Conservation (phyloP, 2,888 invertebrate genomes). For the Theretra japonica region DNA sequence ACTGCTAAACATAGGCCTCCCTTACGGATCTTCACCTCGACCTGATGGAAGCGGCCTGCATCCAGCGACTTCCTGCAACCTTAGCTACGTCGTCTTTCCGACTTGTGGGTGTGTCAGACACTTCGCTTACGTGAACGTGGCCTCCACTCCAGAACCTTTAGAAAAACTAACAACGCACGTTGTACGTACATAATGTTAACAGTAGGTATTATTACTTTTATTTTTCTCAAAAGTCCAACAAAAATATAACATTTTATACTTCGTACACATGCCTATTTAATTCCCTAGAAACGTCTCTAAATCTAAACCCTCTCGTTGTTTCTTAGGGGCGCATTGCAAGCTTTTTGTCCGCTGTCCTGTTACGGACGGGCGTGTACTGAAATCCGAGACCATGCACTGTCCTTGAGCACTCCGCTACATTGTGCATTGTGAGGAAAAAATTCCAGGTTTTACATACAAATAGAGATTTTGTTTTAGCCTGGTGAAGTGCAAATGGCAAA, state of each 20-base stretch:
- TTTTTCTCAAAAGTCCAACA: background rate
- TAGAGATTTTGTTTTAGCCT: background rate
- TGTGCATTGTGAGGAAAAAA: background rate
- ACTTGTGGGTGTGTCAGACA: no score
- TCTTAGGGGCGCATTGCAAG: background rate
- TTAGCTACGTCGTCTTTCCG: no score
- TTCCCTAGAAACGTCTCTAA: background rate
- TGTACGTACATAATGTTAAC: no score
- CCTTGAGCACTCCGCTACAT: background rate
- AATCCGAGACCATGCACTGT: slow-evolving; percentile 10
- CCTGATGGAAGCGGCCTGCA: no score
- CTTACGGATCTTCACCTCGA: no score
- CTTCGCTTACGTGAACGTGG: no score
- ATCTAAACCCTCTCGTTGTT: background rate
- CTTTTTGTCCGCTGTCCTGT: slow-evolving; percentile 8
- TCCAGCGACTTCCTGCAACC: no score
- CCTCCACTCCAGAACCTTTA: no score
- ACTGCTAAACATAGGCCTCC: no score
- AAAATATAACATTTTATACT: background rate
- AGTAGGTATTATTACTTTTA: no score
- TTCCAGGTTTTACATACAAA: background rate
- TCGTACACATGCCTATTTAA: no score
- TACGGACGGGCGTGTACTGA: slow-evolving; percentile 1
- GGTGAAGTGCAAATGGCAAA: background rate
- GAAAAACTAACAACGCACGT: no score